Conservation (phyloP, 2,888 invertebrate species). For the Drosophila limbata region DNA sequence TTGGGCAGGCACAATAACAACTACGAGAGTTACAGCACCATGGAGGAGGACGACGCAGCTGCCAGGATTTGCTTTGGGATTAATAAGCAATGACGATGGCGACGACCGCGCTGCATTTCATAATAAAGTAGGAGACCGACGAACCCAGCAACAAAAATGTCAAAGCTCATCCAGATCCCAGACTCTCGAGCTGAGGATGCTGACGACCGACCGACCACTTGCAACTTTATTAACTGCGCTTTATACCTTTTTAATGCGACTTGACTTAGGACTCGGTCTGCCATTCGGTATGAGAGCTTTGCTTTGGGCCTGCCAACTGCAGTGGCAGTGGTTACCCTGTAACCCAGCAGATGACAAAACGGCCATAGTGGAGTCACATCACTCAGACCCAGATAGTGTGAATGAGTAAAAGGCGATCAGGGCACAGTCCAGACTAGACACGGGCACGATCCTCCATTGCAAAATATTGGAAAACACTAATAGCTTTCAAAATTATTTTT, state of each 20-base stretch:
- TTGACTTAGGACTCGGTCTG: constrained; percentile 9
- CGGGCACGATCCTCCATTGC: too few species aligned
- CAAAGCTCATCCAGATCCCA: constrained; percentile 38
- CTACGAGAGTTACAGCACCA: constrained; percentile 11
- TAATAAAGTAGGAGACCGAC: constrained; percentile 46
- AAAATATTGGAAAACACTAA: too few species aligned
- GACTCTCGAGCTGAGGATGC: constrained; percentile 38
- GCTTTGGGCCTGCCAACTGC: constrained; percentile 34
- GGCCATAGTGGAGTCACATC: not conserved
- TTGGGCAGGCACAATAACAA: constrained; percentile 58
- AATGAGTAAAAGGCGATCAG: not conserved
- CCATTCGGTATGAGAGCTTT: constrained; percentile 13
- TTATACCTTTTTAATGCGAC: constrained; percentile 66
- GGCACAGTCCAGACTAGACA: too few species aligned
- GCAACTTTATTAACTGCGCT: constrained; percentile 72
- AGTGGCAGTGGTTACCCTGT: constrained; percentile 40
- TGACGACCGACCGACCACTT: constrained; percentile 58
- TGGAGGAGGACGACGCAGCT: constrained; percentile 12
- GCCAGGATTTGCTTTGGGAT: constrained; percentile 64
- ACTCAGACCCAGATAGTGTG: not conserved
- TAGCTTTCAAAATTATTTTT: too few species aligned
- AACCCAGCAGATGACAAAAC: not conserved
- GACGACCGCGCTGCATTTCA: constrained; percentile 49
- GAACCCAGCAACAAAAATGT: constrained; percentile 37
- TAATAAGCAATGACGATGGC: constrained; percentile 62